These are phyloP conservation scores for Plotosus lineatus DNA, from an alignment of 2,113 vertebrate species.

Conservation along the genomic window DNA sequence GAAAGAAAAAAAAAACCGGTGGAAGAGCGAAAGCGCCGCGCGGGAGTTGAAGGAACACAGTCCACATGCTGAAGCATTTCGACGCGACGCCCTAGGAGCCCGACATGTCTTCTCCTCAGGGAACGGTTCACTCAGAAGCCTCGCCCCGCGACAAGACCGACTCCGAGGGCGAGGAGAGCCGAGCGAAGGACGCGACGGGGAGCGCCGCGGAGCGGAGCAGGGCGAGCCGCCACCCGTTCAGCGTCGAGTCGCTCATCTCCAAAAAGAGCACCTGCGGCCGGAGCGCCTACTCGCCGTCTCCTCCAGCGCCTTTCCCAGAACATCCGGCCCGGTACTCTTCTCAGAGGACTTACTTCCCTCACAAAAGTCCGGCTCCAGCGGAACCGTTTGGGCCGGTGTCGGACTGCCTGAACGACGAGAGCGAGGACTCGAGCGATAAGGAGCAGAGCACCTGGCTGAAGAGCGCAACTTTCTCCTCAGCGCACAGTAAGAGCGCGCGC, in stretches of 20 bases:
- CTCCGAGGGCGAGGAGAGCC: conserved; percentile 65
- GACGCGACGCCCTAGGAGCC: conserved; percentile 26
- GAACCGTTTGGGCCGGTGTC: conserved; percentile 64
- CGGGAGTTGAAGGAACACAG: neutral
- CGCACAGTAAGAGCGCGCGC: conserved; percentile 68
- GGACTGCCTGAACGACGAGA: conserved; percentile 62
- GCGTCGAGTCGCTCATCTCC: conserved; percentile 81
- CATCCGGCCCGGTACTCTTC: conserved; percentile 63
- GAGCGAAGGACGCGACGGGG: conserved; percentile 66
- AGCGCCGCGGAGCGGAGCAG: conserved; percentile 69
- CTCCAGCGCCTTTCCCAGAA: conserved; percentile 53
- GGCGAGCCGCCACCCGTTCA: conserved; percentile 73
- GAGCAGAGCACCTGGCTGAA: conserved; percentile 73
- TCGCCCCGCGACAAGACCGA: conserved; percentile 67
- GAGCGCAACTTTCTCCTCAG: conserved; percentile 67
- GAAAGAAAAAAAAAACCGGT: conserved; percentile 44
- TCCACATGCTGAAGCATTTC: conserved; percentile 17
- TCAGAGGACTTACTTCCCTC: conserved; percentile 69
- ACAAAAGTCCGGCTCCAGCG: conserved; percentile 58
- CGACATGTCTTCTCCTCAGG: conserved; percentile 74
- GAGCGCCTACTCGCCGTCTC: conserved; percentile 63
- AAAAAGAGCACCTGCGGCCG: conserved; percentile 71
- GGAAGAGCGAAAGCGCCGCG: neutral
- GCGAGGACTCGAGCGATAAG: conserved; percentile 67
- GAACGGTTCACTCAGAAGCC: conserved; percentile 64